Evolutionary conservation across 1,140 invertebrate species (phyloP).

Genomic region (Trachymyrmex cornetzi): DNA sequence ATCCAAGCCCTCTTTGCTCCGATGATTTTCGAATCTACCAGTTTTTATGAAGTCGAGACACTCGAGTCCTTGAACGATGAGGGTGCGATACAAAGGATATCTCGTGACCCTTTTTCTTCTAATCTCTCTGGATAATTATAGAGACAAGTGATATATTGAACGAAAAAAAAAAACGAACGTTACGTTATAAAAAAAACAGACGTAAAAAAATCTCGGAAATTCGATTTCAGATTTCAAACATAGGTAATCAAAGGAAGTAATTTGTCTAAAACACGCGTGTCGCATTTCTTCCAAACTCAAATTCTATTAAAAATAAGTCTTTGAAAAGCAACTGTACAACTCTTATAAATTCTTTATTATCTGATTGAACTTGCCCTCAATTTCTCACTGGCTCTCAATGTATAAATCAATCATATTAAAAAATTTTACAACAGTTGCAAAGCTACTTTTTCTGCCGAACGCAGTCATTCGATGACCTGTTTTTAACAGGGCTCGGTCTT

Average conservation of each 20-base stretch:
- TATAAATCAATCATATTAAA: too few relatives aligned
- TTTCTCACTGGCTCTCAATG: too few relatives aligned
- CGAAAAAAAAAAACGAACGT: neutral
- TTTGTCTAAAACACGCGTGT: too few relatives aligned
- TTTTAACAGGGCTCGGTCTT: neutral
- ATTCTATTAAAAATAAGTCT: too few relatives aligned
- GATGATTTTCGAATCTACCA: conserved; percentile 1
- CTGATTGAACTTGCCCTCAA: too few relatives aligned
- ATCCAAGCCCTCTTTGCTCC: neutral
- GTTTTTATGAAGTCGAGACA: conserved; percentile 20
- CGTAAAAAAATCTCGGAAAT: neutral
- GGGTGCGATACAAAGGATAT: neutral
- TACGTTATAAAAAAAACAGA: neutral
- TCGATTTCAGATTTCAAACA: neutral
- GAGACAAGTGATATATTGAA: neutral
- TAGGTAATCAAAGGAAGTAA: neutral
- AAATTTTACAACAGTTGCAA: too few relatives aligned
- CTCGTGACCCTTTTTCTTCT: neutral
- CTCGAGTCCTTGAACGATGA: conserved; percentile 9
- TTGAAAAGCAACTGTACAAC: too few relatives aligned
- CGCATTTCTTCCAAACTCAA: too few relatives aligned
- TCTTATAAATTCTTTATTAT: too few relatives aligned
- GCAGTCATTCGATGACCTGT: neutral
- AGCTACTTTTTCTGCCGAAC: too few relatives aligned
- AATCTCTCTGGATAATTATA: neutral